Percentiles rank a stretch among this genome's conserved stretches.
phyloP scores from a whole-genome alignment of 2,888 invertebrate species.

The Drosophila cyrtoloma region DNA sequence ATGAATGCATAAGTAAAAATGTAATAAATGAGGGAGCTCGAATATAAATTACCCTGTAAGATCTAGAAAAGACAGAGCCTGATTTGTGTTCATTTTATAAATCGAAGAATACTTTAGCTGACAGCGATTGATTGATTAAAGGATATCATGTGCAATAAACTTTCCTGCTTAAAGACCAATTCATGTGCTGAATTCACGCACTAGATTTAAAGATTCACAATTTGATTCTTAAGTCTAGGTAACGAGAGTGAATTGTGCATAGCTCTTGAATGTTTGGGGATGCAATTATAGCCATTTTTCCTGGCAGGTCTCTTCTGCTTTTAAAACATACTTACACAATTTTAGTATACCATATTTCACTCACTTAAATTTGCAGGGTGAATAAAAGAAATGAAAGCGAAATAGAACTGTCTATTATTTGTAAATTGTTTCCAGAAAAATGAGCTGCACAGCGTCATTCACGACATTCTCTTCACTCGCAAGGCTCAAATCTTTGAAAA shows the following conservation, averaged over 20 bases:
- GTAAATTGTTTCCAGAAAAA: neutral
- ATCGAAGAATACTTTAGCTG: neutral
- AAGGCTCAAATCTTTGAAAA: neutral
- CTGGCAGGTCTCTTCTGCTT: neutral
- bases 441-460: neutral
- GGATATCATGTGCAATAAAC: neutral
- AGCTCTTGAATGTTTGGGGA: neutral
- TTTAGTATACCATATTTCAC: neutral
- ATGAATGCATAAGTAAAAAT: neutral
- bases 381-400: neutral
- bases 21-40: accelerated
- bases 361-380: neutral
- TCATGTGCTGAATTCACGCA: neutral
- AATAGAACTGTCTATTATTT: constrained; percentile 9
- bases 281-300: neutral
- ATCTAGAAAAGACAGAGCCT: neutral
- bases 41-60: neutral
- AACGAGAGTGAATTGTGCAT: neutral
- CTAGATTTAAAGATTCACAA: neutral
- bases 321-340: neutral
- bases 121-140: neutral
- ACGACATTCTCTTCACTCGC: neutral
- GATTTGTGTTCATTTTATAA: neutral
- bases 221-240: neutral
- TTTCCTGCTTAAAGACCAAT: neutral